phyloP scores from a whole-genome alignment of 2,888 invertebrate species.

The Cerastoderma edule region DNA sequence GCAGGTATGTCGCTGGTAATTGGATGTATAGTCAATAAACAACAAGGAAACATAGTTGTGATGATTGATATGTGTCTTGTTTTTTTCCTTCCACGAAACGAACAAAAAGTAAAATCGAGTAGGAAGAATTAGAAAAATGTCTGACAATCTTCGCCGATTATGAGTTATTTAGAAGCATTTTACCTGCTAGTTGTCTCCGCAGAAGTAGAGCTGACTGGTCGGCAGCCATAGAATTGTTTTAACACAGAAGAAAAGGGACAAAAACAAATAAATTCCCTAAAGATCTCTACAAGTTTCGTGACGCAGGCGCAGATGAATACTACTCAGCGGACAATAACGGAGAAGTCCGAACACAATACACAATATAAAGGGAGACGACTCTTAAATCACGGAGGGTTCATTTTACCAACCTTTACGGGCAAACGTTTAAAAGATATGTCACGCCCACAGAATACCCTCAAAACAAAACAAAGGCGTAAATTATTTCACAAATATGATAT shows the following conservation, averaged over 20 bases:
- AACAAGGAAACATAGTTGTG: too few species aligned
- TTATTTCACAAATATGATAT: too few species aligned
- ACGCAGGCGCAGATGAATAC: slow-evolving; percentile 57
- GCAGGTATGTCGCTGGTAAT: too few species aligned
- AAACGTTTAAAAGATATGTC: background rate
- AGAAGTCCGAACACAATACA: slow-evolving; percentile 4
- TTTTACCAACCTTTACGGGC: background rate
- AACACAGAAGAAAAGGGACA: slow-evolving; percentile 16
- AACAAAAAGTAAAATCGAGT: too few species aligned
- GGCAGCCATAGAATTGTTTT: slow-evolving; percentile 68
- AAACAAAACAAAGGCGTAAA: too few species aligned
- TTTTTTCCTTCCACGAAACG: too few species aligned
- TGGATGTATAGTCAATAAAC: too few species aligned
- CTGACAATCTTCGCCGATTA: too few species aligned
- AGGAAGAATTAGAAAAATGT: too few species aligned
- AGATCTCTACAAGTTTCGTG: slow-evolving; percentile 28
- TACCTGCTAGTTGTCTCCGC: slow-evolving; percentile 76
- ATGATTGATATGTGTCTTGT: too few species aligned
- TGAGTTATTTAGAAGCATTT: too few species aligned
- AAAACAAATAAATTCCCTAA: slow-evolving; percentile 28
- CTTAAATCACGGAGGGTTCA: background rate
- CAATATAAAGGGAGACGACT: slow-evolving; percentile 28
- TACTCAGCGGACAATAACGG: background rate
- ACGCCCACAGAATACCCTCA: background rate
- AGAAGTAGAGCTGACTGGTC: slow-evolving; percentile 77